Evolutionary conservation across 2,797 vertebrate genomes (phyloP).

Genomic region (Coendou prehensilis): DNA sequence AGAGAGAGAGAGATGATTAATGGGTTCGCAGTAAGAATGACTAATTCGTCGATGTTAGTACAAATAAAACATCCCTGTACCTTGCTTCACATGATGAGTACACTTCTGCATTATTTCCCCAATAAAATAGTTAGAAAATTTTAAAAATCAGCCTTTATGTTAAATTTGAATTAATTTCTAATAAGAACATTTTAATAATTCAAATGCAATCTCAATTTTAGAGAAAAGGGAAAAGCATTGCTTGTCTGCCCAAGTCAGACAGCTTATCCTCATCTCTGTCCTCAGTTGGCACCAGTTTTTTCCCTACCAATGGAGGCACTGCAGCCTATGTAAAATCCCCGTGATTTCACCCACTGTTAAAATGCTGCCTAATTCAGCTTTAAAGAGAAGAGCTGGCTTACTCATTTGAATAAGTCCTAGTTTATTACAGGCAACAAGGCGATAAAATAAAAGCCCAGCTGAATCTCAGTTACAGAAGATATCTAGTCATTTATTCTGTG

Average conservation of each 20-base stretch:
- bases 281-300: conserved; percentile 46
- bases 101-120: conserved; percentile 48
- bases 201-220: background rate
- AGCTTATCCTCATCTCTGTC: conserved; percentile 19
- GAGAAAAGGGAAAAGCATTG: background rate
- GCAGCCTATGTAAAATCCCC: background rate
- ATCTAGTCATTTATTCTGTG: conserved; percentile 71
- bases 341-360: conserved; percentile 70
- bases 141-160: conserved; percentile 31
- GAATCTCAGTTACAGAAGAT: conserved; percentile 74
- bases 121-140: conserved; percentile 29
- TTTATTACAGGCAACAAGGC: conserved; percentile 80
- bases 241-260: conserved; percentile 18
- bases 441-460: conserved; percentile 80
- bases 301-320: background rate
- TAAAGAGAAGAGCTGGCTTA: conserved; percentile 65
- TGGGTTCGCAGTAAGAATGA: conserved; percentile 60
- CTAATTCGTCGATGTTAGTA: conserved; percentile 66
- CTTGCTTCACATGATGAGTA: background rate
- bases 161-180: conserved; percentile 1
- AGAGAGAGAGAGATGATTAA: background rate
- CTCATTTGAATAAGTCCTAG: conserved; percentile 76
- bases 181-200: conserved; percentile 49
- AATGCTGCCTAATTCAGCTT: conserved; percentile 71
- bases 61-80: conserved; percentile 53